phyloP scores from a whole-genome alignment of 53 echinoderm and acorn worm species.

The Apostichopus leukothele region DNA sequence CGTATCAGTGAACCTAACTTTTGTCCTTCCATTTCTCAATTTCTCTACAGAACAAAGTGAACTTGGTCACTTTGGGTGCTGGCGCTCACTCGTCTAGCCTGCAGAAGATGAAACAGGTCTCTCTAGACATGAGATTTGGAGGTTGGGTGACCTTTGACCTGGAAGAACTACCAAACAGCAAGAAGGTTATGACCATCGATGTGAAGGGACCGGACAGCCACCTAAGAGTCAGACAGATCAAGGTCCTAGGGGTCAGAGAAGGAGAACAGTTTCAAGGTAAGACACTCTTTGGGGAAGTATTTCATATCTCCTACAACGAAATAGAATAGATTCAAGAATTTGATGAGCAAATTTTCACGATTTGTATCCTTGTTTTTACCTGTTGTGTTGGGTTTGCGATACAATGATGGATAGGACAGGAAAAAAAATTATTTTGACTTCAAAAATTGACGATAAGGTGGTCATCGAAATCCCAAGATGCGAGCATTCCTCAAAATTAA shows the following conservation, averaged over 20 bases:
- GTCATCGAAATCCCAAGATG: too few species aligned
- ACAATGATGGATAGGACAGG: too few species aligned
- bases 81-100: constrained; percentile 68
- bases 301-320: too few species aligned
- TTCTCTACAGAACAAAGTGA: constrained; percentile 77
- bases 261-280: constrained; percentile 74
- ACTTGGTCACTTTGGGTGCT: constrained; percentile 66
- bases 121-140: constrained; percentile 73
- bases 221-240: constrained; percentile 89
- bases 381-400: background rate
- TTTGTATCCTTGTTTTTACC: too few species aligned
- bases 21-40: background rate
- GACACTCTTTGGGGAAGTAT: background rate
- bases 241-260: constrained; percentile 79
- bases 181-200: constrained; percentile 80
- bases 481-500: too few species aligned
- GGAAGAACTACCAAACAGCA: constrained; percentile 57
- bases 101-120: constrained; percentile 62
- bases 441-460: too few species aligned
- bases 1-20: too few species aligned
- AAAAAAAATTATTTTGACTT: too few species aligned
- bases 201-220: constrained; percentile 94
- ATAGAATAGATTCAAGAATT: too few species aligned
- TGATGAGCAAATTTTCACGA: too few species aligned
- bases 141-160: constrained; percentile 96